Evolutionary conservation across 2,888 invertebrate species (phyloP).

Genomic region (Barypeithes pellucidus): DNA sequence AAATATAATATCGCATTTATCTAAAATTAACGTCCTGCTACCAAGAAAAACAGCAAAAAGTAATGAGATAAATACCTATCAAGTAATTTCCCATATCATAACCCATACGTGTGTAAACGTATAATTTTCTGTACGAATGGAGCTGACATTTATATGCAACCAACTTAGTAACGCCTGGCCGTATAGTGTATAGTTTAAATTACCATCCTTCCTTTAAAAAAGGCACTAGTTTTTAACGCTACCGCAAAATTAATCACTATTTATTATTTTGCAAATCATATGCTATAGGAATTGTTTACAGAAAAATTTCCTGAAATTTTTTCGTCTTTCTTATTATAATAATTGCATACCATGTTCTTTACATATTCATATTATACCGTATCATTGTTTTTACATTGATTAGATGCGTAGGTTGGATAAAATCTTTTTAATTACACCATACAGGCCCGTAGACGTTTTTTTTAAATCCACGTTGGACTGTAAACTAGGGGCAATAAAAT

Average conservation of each 20-base stretch:
- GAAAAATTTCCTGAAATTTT: constrained; percentile 10
- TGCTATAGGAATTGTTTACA: constrained; percentile 4
- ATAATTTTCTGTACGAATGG: constrained; percentile 38
- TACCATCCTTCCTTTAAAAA: constrained; percentile 18
- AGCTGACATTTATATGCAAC: constrained; percentile 28
- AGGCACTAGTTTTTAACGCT: constrained; percentile 18
- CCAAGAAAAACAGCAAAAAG: constrained; percentile 14
- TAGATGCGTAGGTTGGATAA: not conserved
- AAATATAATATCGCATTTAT: not conserved
- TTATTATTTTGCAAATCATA: constrained; percentile 17
- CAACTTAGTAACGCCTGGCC: constrained; percentile 18
- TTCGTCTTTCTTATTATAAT: constrained; percentile 3
- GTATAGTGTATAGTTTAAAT: constrained; percentile 33
- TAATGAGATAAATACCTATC: constrained; percentile 11
- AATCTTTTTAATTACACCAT: too few species aligned
- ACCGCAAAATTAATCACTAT: constrained; percentile 17
- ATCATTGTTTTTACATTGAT: not conserved
- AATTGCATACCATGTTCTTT: not conserved
- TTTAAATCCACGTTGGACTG: too few species aligned
- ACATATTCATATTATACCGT: constrained; percentile 7
- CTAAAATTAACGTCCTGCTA: constrained; percentile 15
- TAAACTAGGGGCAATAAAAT: too few species aligned
- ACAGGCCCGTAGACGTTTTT: too few species aligned
- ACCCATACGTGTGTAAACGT: constrained; percentile 36
- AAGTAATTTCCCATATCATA: constrained; percentile 33